Percentiles rank a stretch among this genome's conserved stretches.
phyloP scores from a whole-genome alignment of 1,140 invertebrate genomes.

The Cheumatopsyche charites region DNA sequence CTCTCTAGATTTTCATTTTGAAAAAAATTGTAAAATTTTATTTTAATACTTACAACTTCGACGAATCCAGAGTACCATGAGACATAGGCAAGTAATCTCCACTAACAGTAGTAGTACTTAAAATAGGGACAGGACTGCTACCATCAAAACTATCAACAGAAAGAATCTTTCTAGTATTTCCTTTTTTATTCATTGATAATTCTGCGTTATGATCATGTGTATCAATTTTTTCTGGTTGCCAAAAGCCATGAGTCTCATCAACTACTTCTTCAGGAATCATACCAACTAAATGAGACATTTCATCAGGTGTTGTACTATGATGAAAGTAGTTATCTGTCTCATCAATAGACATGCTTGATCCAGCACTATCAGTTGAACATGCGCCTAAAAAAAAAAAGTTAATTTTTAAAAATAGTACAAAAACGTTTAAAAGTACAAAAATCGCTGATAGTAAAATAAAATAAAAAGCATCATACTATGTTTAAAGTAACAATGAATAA shows the following conservation, averaged over 20 bases:
- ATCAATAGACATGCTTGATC: conserved; percentile 72
- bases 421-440: too few relatives aligned
- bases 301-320: conserved; percentile 31
- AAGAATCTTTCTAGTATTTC: not conserved
- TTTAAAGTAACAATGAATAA: too few relatives aligned
- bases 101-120: conserved; percentile 33
- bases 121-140: conserved; percentile 46
- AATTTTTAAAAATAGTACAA: too few relatives aligned
- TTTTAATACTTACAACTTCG: conserved; percentile 41
- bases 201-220: conserved; percentile 24
- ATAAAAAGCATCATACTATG: too few relatives aligned
- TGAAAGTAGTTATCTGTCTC: conserved; percentile 59
- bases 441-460: too few relatives aligned
- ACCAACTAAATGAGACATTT: conserved; percentile 39
- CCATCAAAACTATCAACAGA: conserved; percentile 35
- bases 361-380: conserved; percentile 70
- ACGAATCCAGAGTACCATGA: conserved; percentile 45
- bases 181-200: conserved; percentile 24
- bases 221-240: conserved; percentile 35
- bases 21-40: conserved; percentile 8
- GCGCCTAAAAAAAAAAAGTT: conserved; percentile 58
- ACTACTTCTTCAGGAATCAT: conserved; percentile 68
- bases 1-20: not conserved
- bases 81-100: conserved; percentile 48
- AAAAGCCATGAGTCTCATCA: conserved; percentile 57